Percentiles rank a stretch among this genome's conserved stretches.
phyloP scores from a whole-genome alignment of 2,888 invertebrate species.

The Acronicta aceris region DNA sequence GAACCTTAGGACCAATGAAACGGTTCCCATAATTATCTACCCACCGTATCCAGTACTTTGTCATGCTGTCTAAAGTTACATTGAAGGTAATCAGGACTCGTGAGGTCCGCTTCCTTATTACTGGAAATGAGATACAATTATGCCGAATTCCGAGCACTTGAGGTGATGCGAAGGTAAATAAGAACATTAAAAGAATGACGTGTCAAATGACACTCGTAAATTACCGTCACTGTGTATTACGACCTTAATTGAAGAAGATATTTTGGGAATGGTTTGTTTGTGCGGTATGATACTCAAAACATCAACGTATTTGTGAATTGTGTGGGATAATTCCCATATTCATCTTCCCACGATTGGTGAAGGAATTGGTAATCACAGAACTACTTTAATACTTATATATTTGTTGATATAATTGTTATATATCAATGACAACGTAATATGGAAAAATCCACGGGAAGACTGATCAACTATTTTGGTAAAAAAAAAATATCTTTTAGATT shows the following conservation, averaged over 20 bases:
- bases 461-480: no score
- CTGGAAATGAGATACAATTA: slow-evolving; percentile 57
- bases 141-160: slow-evolving; percentile 60
- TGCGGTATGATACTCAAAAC: background rate
- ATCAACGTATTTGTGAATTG: background rate
- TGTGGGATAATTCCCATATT: no score
- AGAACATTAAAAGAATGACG: slow-evolving; percentile 46
- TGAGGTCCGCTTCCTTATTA: slow-evolving; percentile 62
- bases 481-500: no score
- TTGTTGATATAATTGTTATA: no score
- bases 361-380: no score
- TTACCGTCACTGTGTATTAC: slow-evolving; percentile 32
- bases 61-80: slow-evolving; percentile 37
- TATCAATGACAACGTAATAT: no score
- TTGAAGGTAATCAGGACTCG: slow-evolving; percentile 30
- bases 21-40: slow-evolving; percentile 6
- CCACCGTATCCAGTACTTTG: slow-evolving; percentile 5
- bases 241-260: slow-evolving; percentile 32
- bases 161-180: slow-evolving; percentile 37
- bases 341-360: no score
- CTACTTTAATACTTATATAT: no score
- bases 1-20: no score
- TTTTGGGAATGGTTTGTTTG: slow-evolving; percentile 27
- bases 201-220: slow-evolving; percentile 35
- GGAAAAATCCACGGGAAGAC: no score